Base-by-base conservation (phyloP, 2,888 invertebrate species). In the Buathra laborator region DNA sequence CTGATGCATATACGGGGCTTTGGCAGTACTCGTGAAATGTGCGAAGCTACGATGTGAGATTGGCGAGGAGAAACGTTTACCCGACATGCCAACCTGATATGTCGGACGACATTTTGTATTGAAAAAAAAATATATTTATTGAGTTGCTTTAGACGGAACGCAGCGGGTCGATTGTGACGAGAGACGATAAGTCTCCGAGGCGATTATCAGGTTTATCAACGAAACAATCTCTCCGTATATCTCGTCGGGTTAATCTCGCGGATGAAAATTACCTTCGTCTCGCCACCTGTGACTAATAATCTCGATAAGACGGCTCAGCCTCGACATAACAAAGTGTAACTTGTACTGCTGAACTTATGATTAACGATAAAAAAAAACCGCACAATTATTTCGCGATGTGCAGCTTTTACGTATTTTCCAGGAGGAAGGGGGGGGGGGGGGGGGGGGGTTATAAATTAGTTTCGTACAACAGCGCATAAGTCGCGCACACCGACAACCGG, bases 111-210 rank as follows among this genome's bases (percentile, higher is more conserved):
- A 92, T 91, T 92, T 92, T 92, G 92, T 92, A 91, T 92, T 92
- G 90, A 91, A 93, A 93, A 92, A 93, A 92, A 91, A 86, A 71
- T 95, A 16, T 96, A 93, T 19, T 89, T 90, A 85, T 91, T 87
- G 68, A 83, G 94, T 90, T 3, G 90, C 0, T 94, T 94, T 68
- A 93, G 74, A 89, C 91, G 59, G 5, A n/a, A 29, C n/a, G 29
- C 29, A 89, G 83, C 86, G 90, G 90, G 29, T 88, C 90, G n/a
- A 93, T 93, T 29, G n/a, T 62, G 14, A n/a, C 59, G 56, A 56
- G 56, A 24, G 24, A 56, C 56, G 19, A 10, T 12, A 4, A 3
- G 24, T 19, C 24, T 7, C 3, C 1, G 19, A 4, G 1, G 56
- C 4, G 24, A 10, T 56, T 1, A 24, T 56, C 24, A 12, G 24